These are phyloP conservation scores for Phengaris alcon DNA, from an alignment of 2,888 invertebrate species.

Conservation along the genomic window DNA sequence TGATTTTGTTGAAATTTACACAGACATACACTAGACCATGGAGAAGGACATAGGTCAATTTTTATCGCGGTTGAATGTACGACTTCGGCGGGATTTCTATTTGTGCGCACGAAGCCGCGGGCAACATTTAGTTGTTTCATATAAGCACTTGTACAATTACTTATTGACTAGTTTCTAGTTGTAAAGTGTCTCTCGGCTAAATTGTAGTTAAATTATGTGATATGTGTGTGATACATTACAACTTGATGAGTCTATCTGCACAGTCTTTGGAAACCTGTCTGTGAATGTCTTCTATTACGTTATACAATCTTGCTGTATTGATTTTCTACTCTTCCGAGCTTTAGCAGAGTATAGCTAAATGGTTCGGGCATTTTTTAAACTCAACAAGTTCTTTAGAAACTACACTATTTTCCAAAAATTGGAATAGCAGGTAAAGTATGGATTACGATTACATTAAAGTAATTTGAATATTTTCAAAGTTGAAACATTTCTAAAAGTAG, in stretches of 20 bases:
- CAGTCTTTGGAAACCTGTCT: neutral
- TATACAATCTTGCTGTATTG: conserved; percentile 4
- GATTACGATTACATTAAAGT: neutral
- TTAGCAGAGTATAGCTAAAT: neutral
- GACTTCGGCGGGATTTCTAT: no score
- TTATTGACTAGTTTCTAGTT: conserved; percentile 2
- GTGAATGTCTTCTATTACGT: neutral
- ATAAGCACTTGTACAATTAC: neutral
- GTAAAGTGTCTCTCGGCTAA: neutral
- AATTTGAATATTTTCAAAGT: neutral
- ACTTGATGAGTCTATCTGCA: neutral
- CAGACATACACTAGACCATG: no score
- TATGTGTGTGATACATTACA: neutral
- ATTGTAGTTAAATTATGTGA: neutral
- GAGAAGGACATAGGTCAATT: no score
- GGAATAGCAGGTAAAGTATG: neutral
- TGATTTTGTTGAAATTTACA: no score
- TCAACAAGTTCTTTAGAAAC: neutral
- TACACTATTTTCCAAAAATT: neutral
- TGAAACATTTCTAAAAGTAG: no score
- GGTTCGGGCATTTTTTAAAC: neutral
- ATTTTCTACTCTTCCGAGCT: neutral
- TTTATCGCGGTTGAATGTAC: no score
- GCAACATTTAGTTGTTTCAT: neutral
- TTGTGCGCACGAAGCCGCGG: no score